Percentiles rank a stretch among this genome's conserved stretches.
Conservation (phyloP, 2,113 vertebrate genomes). For the Opisthocomus hoazin region DNA sequence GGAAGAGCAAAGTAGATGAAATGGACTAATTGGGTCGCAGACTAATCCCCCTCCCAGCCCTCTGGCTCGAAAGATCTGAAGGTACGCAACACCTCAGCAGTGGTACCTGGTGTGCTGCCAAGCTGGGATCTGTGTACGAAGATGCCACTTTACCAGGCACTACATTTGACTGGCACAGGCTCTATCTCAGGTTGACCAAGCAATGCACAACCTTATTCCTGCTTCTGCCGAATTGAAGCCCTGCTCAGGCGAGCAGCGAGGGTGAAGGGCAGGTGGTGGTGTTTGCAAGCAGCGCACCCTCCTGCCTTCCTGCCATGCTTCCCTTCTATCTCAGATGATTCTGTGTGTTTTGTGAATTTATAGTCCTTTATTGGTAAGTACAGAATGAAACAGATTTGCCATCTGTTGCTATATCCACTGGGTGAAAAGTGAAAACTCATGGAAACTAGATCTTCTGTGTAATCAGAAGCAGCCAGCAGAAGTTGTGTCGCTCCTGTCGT, state of each 20-base stretch:
- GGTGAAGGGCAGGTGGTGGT: background rate
- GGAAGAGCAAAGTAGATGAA: background rate
- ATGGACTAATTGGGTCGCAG: background rate
- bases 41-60: rapidly evolving
- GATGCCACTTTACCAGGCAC: background rate
- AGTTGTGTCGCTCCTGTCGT: background rate
- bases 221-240: background rate
- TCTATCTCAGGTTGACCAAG: background rate
- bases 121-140: background rate
- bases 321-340: background rate
- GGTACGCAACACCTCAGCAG: rapidly evolving
- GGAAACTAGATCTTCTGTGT: background rate
- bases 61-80: background rate
- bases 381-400: background rate
- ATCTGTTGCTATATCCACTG: background rate
- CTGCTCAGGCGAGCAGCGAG: background rate
- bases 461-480: background rate
- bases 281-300: background rate
- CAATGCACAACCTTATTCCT: background rate
- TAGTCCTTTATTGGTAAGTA: background rate
- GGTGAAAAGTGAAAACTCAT: background rate
- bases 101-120: background rate
- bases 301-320: background rate
- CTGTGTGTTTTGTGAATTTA: background rate
- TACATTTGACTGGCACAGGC: background rate